Conservation (phyloP, 2,113 vertebrate species). For the Fregetta grallaria region DNA sequence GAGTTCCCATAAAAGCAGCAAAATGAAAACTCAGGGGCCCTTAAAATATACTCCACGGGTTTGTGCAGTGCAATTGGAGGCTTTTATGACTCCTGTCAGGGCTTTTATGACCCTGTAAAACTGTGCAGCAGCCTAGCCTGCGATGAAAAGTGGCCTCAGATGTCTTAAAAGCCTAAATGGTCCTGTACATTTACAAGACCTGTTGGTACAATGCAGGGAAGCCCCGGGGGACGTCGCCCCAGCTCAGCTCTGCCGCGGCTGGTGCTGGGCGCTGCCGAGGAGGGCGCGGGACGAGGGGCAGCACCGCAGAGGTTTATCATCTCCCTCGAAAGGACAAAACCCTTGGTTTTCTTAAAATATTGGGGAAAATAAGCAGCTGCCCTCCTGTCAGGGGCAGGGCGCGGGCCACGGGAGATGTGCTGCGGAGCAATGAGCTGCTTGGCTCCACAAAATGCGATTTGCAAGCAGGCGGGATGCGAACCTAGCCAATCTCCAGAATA, state of each 20-base stretch:
- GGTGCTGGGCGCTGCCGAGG: background rate
- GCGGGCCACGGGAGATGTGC: background rate
- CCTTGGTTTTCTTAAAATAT: accelerated
- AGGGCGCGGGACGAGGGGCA: background rate
- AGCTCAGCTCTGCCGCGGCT: background rate
- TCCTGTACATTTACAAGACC: slow-evolving; percentile 72
- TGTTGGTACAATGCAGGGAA: slow-evolving; percentile 39
- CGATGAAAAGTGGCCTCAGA: slow-evolving; percentile 74
- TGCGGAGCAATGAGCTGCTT: background rate
- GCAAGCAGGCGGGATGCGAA: background rate
- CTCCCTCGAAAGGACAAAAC: background rate
- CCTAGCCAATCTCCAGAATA: background rate
- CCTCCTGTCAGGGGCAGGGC: background rate
- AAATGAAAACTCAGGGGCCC: slow-evolving; percentile 88
- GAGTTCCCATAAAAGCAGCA: slow-evolving; percentile 84
- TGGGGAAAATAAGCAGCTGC: background rate
- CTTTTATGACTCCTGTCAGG: slow-evolving; percentile 85
- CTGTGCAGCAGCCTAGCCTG: slow-evolving; percentile 74
- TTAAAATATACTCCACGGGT: slow-evolving; percentile 85
- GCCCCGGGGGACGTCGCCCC: background rate
- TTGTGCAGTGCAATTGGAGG: slow-evolving; percentile 81
- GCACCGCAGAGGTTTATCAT: background rate
- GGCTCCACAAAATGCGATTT: background rate
- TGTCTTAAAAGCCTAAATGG: slow-evolving; percentile 80
- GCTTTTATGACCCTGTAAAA: slow-evolving; percentile 85